These are phyloP conservation scores for Lemur catta DNA, from an alignment of 2,797 vertebrate genomes.

Conservation along the genomic window DNA sequence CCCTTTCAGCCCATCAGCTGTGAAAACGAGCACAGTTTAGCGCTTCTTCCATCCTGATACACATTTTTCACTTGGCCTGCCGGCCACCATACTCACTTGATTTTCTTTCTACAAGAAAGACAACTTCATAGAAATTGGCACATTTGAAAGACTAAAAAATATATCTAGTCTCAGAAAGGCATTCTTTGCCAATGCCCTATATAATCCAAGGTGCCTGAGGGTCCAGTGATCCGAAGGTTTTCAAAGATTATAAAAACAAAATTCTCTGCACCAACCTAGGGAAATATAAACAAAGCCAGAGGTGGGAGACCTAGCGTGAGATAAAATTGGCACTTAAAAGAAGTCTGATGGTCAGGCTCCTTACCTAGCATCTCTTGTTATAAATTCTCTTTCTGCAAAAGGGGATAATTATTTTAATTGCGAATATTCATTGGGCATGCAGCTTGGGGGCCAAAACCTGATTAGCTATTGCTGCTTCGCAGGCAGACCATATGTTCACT, in stretches of 20 bases:
- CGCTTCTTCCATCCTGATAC: neutral
- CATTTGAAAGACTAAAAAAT: neutral
- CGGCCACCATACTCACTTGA: neutral
- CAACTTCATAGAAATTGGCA: neutral
- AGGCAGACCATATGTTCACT: slow-evolving; percentile 50
- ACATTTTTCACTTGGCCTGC: neutral
- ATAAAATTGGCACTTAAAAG: slow-evolving; percentile 16
- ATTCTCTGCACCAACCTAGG: neutral
- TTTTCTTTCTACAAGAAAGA: slow-evolving; percentile 6
- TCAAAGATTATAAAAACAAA: slow-evolving; percentile 35
- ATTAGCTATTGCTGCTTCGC: slow-evolving; percentile 23
- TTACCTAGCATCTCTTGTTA: slow-evolving; percentile 8
- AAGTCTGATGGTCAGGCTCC: neutral
- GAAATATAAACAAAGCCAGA: slow-evolving; percentile 30
- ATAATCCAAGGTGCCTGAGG: neutral
- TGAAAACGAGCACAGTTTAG: neutral
- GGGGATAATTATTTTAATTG: slow-evolving; percentile 53
- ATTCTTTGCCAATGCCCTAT: neutral
- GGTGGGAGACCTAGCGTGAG: neutral
- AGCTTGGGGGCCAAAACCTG: slow-evolving; percentile 23
- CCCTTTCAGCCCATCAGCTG: neutral
- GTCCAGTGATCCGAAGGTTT: neutral
- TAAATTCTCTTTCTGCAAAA: slow-evolving; percentile 37
- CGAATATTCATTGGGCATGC: slow-evolving; percentile 19
- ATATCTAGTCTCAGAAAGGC: neutral